Evolutionary conservation across 2,113 vertebrate genomes (phyloP).

Genomic region (Elephas maximus): DNA sequence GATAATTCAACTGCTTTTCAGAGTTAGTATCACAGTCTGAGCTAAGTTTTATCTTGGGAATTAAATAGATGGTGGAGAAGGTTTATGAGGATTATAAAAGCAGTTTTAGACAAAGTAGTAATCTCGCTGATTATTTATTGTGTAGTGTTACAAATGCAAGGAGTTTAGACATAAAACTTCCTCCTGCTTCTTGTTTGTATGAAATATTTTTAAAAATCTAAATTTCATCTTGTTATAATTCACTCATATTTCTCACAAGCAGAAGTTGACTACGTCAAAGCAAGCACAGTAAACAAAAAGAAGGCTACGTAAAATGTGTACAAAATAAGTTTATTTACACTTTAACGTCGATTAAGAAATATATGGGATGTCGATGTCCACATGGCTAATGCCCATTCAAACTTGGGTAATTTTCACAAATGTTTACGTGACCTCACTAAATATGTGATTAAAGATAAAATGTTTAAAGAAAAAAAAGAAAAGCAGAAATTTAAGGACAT

Average conservation of each 20-base stretch:
- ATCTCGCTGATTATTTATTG: background rate
- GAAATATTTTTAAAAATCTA: background rate
- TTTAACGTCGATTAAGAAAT: background rate
- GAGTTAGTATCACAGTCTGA: background rate
- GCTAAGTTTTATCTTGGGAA: background rate
- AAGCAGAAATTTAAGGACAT: background rate
- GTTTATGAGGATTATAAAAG: background rate
- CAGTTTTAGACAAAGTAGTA: background rate
- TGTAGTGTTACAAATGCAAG: background rate
- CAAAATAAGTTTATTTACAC: background rate
- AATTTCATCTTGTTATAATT: background rate
- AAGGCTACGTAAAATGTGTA: background rate
- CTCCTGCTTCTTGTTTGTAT: background rate
- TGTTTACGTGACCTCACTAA: background rate
- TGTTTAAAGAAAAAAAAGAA: background rate
- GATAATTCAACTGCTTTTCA: background rate
- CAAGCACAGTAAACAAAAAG: background rate
- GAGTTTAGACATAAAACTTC: background rate
- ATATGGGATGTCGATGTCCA: background rate
- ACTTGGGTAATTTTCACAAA: background rate
- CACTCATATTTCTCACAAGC: background rate
- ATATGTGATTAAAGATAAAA: background rate
- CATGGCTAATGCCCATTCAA: too few relatives aligned
- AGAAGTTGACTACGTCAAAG: background rate
- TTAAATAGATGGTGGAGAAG: background rate